Percentiles rank a stretch among this genome's conserved stretches.
These are phyloP conservation scores for Caenorhabditis tropicalis DNA, from an alignment of 1,140 invertebrate species.

Conservation along the genomic window DNA sequence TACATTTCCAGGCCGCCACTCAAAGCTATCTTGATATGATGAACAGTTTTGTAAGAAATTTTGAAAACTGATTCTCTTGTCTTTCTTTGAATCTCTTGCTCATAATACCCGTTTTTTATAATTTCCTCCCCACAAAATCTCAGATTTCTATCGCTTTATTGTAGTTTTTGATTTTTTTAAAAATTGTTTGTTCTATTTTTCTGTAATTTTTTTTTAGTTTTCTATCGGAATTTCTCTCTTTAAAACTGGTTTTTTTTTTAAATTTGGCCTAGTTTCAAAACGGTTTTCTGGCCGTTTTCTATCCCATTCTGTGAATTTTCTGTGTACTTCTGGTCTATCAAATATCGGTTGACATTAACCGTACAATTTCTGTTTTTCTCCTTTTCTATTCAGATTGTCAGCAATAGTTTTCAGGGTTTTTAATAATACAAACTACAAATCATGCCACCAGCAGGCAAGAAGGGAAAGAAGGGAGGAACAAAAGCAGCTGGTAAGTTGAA, in stretches of 20 bases:
- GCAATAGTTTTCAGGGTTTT: not conserved
- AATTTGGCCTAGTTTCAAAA: too few relatives aligned
- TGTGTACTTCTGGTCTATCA: too few relatives aligned
- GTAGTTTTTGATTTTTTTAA: not conserved
- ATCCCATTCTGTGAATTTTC: too few relatives aligned
- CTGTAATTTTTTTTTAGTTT: not conserved
- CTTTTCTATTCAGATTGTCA: not conserved
- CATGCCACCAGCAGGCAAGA: slow-evolving; percentile 36
- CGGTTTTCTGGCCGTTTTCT: too few relatives aligned
- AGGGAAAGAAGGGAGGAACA: slow-evolving; percentile 9
- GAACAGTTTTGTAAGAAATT: not conserved
- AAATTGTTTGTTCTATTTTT: not conserved
- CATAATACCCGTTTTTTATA: not conserved
- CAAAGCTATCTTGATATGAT: not conserved
- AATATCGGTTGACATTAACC: not conserved
- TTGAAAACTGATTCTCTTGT: not conserved
- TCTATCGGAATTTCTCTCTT: too few relatives aligned
- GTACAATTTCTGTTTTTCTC: not conserved
- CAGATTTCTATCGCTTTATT: not conserved
- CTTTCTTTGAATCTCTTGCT: not conserved
- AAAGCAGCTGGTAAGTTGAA: not conserved
- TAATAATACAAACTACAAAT: not conserved
- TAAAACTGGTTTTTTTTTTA: too few relatives aligned
- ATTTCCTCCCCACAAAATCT: not conserved
- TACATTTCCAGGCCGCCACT: not conserved